phyloP scores from a whole-genome alignment of 2,888 invertebrate species.

The Nematopogon swammerdamellus region DNA sequence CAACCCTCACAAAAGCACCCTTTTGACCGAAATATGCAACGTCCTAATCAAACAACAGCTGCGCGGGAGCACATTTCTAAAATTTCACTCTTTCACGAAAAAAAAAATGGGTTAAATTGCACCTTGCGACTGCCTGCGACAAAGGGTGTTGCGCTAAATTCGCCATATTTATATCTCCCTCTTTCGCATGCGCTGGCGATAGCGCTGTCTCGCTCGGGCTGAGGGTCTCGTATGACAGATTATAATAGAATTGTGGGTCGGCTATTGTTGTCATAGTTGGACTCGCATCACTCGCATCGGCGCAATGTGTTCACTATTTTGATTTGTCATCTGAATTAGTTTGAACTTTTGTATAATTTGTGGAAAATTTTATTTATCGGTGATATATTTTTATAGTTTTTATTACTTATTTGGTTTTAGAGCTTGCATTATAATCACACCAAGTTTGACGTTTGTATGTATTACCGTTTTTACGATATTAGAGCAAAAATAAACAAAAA shows the following conservation, averaged over 20 bases:
- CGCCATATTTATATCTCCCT: not conserved
- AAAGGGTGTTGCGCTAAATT: not conserved
- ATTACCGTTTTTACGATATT: no score
- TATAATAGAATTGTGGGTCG: not conserved
- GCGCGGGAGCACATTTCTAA: constrained; percentile 25
- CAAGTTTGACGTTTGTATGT: no score
- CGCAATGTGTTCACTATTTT: no score
- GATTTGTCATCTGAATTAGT: not conserved
- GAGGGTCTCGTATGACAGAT: not conserved
- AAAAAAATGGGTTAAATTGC: constrained; percentile 39
- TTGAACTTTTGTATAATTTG: not conserved
- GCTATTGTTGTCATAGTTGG: not conserved
- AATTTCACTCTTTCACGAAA: constrained; percentile 33
- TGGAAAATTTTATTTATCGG: no score
- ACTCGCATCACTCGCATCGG: not conserved
- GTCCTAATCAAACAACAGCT: constrained; percentile 51
- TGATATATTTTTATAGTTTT: no score
- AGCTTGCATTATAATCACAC: no score
- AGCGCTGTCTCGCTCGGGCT: no score
- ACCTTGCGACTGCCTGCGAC: constrained; percentile 28
- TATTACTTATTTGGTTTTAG: no score
- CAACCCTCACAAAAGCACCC: constrained; percentile 10
- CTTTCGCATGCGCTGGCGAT: not conserved
- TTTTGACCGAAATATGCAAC: constrained; percentile 14
- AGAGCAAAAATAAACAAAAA: no score